phyloP scores from a whole-genome alignment of 1,140 invertebrate genomes.

The Oreohelix idahoensis region DNA sequence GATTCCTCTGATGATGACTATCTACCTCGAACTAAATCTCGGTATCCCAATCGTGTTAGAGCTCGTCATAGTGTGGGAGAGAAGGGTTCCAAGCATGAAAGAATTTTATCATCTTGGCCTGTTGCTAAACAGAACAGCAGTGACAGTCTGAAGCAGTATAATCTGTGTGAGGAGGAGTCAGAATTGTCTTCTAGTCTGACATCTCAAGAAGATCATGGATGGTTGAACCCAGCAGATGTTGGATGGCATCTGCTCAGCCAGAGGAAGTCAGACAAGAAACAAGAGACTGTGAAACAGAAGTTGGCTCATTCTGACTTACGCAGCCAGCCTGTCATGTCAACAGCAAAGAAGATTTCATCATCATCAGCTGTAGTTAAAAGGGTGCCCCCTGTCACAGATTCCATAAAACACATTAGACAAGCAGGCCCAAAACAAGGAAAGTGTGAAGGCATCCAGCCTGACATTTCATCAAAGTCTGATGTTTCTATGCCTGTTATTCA shows the following conservation, averaged over 20 bases:
- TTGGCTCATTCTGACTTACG: slow-evolving; percentile 22
- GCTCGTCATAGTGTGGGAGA: slow-evolving; percentile 34
- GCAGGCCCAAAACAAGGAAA: background rate
- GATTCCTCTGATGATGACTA: slow-evolving; percentile 85
- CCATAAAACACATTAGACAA: background rate
- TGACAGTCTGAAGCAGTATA: slow-evolving; percentile 43
- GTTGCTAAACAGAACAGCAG: slow-evolving; percentile 13
- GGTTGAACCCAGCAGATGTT: background rate
- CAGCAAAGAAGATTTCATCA: slow-evolving; percentile 44
- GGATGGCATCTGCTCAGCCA: background rate
- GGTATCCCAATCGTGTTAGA: slow-evolving; percentile 77
- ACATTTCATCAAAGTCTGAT: background rate
- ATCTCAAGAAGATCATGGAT: slow-evolving; percentile 31
- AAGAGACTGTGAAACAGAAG: background rate
- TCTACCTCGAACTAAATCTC: slow-evolving; percentile 74
- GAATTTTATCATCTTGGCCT: background rate
- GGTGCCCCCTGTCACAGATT: background rate
- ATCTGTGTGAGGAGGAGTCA: slow-evolving; percentile 38
- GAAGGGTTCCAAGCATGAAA: slow-evolving; percentile 9
- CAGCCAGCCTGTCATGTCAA: slow-evolving; percentile 35
- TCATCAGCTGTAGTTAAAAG: slow-evolving; percentile 35
- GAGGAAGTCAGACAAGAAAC: background rate
- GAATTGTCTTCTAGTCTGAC: slow-evolving; percentile 43
- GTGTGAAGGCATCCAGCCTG: background rate
- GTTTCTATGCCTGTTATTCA: background rate